Evolutionary conservation across 1,140 invertebrate species (phyloP).

Genomic region (Cherax destructor): DNA sequence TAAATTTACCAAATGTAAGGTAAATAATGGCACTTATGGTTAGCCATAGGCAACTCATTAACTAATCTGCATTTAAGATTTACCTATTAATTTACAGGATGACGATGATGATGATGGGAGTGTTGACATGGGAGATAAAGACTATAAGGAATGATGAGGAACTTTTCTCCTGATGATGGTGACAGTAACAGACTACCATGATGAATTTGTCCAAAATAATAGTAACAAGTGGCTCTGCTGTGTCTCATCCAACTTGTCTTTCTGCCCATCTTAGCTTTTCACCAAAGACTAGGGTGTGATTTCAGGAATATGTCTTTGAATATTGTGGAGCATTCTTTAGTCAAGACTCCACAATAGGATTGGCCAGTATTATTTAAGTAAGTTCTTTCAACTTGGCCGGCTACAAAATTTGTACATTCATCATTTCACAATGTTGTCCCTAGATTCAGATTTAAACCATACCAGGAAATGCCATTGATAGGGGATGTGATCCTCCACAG

Average conservation of each 20-base stretch:
- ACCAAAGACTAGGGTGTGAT: conserved; percentile 57
- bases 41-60: neutral
- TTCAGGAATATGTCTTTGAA: conserved; percentile 14
- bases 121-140: conserved; percentile 54
- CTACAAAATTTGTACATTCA: conserved; percentile 6
- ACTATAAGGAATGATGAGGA: conserved; percentile 54
- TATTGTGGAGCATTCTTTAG: conserved; percentile 5
- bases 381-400: conserved; percentile 7
- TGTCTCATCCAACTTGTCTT: conserved; percentile 54
- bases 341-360: neutral
- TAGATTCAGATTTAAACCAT: conserved; percentile 42
- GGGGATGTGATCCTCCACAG: neutral
- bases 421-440: conserved; percentile 20
- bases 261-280: conserved; percentile 56
- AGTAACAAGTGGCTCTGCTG: neutral
- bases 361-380: conserved; percentile 7
- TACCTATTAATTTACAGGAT: conserved; percentile 50
- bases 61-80: neutral
- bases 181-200: neutral
- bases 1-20: neutral
- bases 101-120: conserved; percentile 60
- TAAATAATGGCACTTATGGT: neutral
- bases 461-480: conserved; percentile 2
- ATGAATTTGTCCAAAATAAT: conserved; percentile 7
- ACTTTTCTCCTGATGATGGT: neutral